Base-by-base conservation (phyloP, 2,888 invertebrate species). In the Caenorhabditis panamensis region DNA sequence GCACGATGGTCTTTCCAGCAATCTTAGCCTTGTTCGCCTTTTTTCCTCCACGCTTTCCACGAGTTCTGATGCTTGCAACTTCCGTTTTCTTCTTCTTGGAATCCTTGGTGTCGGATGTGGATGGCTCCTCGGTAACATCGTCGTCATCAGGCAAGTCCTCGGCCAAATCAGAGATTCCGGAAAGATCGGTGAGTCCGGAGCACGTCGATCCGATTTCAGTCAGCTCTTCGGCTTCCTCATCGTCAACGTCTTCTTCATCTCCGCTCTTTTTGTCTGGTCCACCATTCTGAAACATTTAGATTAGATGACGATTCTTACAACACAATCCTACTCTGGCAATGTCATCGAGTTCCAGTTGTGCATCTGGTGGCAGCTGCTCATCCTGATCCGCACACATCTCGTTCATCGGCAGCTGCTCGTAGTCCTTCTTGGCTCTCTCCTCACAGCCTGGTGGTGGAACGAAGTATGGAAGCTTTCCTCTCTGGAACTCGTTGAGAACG, bases 401-500 rank as follows among this genome's bases (percentile, higher is more conserved):
- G 62, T 89, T 89, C 62, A 89, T 89, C 26, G 89, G 89, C 9
- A 86, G 87, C 75, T 84, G 69, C n/a, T 82, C 73, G 54, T 69
- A 84, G 36, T 86, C 84, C 31, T 79, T 83, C 51, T 79, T 78
- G 0, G 84, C 86, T 41, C 83, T 68, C 31, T 88, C 86, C 68
- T 86, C 87, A 61, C 86, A 90, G 20, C 88, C 89, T 5, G 89
- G 88, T n/a, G 90, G 90, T 20, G 75, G 68, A 1, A 81, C 81
- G 93, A 96, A 99, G 92, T 95, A 98, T 0, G 98, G 87, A 26
- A 87, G 79, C 28, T 79, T 82, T 5, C 99, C 99, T 89, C 99
- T 94, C 92, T 99, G 98, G 95, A 96, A 99, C 92, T 99, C 99
- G 92, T 99, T 99, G 1, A 99, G 93, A 11, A 99, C 94, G 95